These are phyloP conservation scores for Nylanderia fulva DNA, from an alignment of 1,140 invertebrate species.

Conservation along the genomic window DNA sequence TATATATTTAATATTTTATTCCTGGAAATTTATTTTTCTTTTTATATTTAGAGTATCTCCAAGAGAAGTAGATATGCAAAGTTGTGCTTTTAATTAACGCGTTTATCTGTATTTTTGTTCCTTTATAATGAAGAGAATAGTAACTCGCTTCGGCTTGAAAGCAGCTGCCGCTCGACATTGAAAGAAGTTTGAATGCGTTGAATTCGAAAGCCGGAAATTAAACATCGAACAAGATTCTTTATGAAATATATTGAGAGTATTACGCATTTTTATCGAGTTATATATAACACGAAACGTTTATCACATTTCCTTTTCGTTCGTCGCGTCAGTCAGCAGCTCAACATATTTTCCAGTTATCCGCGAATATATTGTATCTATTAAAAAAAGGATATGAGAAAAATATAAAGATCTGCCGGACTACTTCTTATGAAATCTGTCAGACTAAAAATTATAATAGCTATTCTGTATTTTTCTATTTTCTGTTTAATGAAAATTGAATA, in stretches of 20 bases:
- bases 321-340: background rate
- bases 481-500: background rate
- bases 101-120: background rate
- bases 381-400: background rate
- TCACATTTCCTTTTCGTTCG: background rate
- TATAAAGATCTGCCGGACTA: background rate
- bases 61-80: background rate
- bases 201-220: conserved; percentile 39
- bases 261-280: conserved; percentile 14
- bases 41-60: background rate
- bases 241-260: conserved; percentile 19
- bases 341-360: background rate
- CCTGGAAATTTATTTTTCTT: background rate
- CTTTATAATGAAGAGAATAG: background rate
- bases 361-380: background rate
- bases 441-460: background rate
- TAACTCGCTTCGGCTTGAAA: conserved; percentile 5
- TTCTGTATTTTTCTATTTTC: background rate
- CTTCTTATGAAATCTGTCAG: background rate
- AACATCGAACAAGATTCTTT: conserved; percentile 37
- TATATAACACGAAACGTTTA: background rate
- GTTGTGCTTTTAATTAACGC: conserved; percentile 32
- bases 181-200: conserved; percentile 17
- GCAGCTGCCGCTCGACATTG: background rate
- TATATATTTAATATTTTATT: background rate